Evolutionary conservation across 1,140 invertebrate species (phyloP).

Genomic region (Pygmarrhopalites habei): DNA sequence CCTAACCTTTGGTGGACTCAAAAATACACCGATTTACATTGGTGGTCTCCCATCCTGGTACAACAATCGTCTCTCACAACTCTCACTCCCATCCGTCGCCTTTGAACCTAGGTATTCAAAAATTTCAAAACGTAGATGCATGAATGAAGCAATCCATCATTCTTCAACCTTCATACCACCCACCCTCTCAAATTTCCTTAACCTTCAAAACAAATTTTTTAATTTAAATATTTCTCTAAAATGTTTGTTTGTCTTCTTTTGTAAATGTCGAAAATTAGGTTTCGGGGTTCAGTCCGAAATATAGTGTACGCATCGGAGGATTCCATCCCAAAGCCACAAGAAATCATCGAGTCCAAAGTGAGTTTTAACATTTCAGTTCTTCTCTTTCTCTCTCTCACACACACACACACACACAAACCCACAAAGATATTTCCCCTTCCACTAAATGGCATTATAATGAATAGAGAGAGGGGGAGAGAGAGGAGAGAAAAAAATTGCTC

Average conservation of each 20-base stretch:
- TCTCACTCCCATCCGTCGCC: conserved; percentile 79
- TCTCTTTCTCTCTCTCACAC: no score
- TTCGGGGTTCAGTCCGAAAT: conserved; percentile 67
- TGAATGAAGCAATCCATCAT: conserved; percentile 73
- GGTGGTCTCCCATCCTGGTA: conserved; percentile 86
- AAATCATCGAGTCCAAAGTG: conserved; percentile 66
- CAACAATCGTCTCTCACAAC: conserved; percentile 68
- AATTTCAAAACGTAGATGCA: conserved; percentile 57
- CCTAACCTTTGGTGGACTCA: conserved; percentile 76
- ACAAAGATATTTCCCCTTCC: neutral
- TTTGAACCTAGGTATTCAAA: conserved; percentile 77
- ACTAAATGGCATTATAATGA: no score
- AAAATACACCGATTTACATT: conserved; percentile 77
- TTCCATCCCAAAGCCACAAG: conserved; percentile 36
- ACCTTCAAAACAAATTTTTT: conserved; percentile 69
- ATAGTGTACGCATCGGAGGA: conserved; percentile 75
- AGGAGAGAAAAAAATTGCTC: no score
- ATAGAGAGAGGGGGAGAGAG: no score
- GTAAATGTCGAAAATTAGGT: no score
- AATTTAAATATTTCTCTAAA: conserved; percentile 83
- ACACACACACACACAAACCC: no score
- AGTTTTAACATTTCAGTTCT: conserved; percentile 40
- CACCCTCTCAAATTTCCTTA: conserved; percentile 63
- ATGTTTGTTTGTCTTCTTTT: no score
- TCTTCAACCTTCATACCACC: conserved; percentile 25